These are phyloP conservation scores for Sarcophaga subvicina DNA, from an alignment of 2,888 invertebrate genomes.

Conservation along the genomic window DNA sequence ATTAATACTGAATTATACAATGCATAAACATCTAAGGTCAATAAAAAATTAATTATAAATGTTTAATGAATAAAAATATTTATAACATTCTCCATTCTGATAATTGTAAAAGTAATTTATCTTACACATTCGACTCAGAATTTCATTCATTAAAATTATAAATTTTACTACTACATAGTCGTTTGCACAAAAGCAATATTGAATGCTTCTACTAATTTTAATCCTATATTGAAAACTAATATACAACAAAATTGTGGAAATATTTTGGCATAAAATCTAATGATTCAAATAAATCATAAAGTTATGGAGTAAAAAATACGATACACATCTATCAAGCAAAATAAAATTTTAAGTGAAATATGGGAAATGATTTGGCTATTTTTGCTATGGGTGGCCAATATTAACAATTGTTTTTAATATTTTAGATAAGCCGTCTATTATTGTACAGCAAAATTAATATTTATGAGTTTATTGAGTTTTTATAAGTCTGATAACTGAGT, in stretches of 20 bases:
- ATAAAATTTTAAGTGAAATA: not conserved
- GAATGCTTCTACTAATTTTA: no score
- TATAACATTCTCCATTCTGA: not conserved
- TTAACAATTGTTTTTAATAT: slow-evolving; percentile 7
- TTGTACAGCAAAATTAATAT: slow-evolving; percentile 1
- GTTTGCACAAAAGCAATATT: no score
- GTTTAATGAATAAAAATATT: no score
- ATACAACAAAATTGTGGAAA: not conserved
- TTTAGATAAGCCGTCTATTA: slow-evolving; percentile 33
- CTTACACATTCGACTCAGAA: not conserved
- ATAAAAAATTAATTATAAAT: not conserved
- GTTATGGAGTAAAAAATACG: not conserved
- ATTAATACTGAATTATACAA: no score
- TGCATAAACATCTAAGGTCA: no score
- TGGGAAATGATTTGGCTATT: not conserved
- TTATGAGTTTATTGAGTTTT: not conserved
- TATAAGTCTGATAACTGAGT: not conserved
- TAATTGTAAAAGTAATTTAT: not conserved
- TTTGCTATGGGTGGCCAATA: not conserved
- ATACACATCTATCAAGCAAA: not conserved
- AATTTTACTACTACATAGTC: no score
- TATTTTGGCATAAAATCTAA: not conserved
- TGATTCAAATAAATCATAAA: not conserved
- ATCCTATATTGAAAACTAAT: no score
- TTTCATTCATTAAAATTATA: not conserved